Base-by-base conservation (phyloP, 1,140 invertebrate genomes). In the Hydropsyche tenuis region DNA sequence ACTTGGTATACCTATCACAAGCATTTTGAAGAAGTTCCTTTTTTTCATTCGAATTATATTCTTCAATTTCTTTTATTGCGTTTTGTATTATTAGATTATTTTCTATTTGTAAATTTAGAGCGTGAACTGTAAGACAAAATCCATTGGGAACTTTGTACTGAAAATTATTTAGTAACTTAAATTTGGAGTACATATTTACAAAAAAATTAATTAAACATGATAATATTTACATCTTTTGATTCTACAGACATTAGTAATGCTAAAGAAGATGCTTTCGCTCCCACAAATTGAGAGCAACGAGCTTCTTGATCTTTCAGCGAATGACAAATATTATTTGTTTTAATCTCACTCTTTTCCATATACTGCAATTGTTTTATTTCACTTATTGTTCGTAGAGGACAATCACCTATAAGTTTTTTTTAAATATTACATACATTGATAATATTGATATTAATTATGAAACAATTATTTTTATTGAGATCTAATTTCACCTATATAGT, bases 221-320 rank as follows among this genome's bases (percentile, higher is more conserved):
- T 37, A 4, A 4, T 43, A 43, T 30, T 69, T 18, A 88, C 86
- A 77, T 86, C 77, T 48, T 81, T 72, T 5, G 81, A 77, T 56
- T 86, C 79, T 25, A 89, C 78, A 0, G 85, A 84, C 1, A 85
- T 82, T 23, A 93, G 79, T 12, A 89, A 77, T 1, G 90, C 90
- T 6, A 93, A 81, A 1, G 91, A 92, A 9, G 88, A 87, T 27
- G 89, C 91, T 82, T 93, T 93, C 0, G 91, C 91, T 0, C 92
- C 92, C 0, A 91, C 90, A n/a, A 89, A 78, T 4, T 79, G 73
- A 0, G 83, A 78, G 73, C 83, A 85, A 11, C 81, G 75, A 56
- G 88, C 87, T 1, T 79, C 80, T 4, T 77, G 74, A 12, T 84
- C 80, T 11, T 82, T 80, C 60, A 90, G 88, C 0, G 76, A 53